Conservation (phyloP, 2,113 vertebrate species). For the Ceyx melanurus region DNA sequence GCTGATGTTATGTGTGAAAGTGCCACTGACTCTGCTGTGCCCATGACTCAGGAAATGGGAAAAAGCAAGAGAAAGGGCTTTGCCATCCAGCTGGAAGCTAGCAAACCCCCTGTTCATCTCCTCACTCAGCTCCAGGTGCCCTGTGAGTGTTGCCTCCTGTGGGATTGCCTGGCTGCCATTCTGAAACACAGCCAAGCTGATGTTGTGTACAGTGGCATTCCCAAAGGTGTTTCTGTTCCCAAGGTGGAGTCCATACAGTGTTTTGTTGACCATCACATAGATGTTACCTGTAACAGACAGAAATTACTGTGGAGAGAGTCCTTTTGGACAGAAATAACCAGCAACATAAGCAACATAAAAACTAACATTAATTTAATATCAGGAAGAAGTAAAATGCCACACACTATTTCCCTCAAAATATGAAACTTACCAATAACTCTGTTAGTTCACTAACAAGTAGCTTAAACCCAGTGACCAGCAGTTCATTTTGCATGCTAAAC, state of each 20-base stretch:
- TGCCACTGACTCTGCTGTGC: constrained; percentile 50
- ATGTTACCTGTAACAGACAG: constrained; percentile 75
- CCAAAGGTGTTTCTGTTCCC: constrained; percentile 63
- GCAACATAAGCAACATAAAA: not conserved
- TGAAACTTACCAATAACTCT: not conserved
- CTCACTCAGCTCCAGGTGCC: not conserved
- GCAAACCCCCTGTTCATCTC: constrained; percentile 39
- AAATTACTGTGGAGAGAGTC: not conserved
- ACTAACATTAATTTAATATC: not conserved
- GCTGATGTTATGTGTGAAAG: constrained; percentile 70
- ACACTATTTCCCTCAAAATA: not conserved
- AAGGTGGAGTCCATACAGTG: constrained; percentile 73
- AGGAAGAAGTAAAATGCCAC: not conserved
- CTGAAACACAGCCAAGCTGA: constrained; percentile 45
- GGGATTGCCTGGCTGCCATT: constrained; percentile 51
- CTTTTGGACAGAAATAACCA: not conserved
- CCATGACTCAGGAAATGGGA: constrained; percentile 7
- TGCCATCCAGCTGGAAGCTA: constrained; percentile 60
- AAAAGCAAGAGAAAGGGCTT: constrained; percentile 72
- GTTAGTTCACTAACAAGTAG: not conserved
- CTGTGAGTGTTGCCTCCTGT: constrained; percentile 28
- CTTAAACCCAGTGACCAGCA: not conserved
- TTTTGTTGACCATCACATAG: constrained; percentile 67
- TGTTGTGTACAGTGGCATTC: not conserved
- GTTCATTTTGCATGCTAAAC: not conserved